A percentile compares a stretch with the other conserved stretches of the same genome.
phyloP scores from a whole-genome alignment of 37 sponge, comb jelly and placozoan species.

The Eunapius fragilis region DNA sequence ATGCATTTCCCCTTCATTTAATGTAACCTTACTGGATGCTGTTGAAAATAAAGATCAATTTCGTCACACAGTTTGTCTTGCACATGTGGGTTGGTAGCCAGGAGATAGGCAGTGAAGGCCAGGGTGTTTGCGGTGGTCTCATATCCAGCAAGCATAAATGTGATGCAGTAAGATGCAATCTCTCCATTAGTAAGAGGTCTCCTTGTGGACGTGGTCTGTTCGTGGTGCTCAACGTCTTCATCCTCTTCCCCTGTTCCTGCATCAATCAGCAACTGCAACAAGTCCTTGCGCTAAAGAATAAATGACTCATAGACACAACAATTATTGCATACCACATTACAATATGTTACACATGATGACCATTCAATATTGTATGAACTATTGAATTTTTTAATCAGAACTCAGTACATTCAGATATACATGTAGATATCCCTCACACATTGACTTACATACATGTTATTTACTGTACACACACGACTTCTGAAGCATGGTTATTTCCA shows the following conservation, averaged over 20 bases:
- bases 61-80: slow-evolving; percentile 64
- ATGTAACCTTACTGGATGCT: slow-evolving; percentile 41
- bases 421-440: no score
- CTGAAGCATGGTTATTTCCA: no score
- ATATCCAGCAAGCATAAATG: slow-evolving; percentile 84
- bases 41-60: slow-evolving; percentile 59
- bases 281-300: slow-evolving; percentile 44
- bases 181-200: slow-evolving; percentile 48
- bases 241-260: slow-evolving; percentile 33
- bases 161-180: slow-evolving; percentile 42
- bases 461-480: no score
- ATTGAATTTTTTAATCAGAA: no score
- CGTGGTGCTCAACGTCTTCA: background rate
- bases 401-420: no score
- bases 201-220: background rate
- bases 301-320: background rate
- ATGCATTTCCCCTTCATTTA: no score
- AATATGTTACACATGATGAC: no score
- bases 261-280: slow-evolving; percentile 72
- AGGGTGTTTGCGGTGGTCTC: slow-evolving; percentile 82
- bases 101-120: slow-evolving; percentile 63
- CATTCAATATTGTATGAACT: no score
- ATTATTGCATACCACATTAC: no score
- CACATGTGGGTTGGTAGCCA: slow-evolving; percentile 68
- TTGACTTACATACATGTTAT: no score